These are phyloP conservation scores for Wiebesia pumilae DNA, from an alignment of 1,140 invertebrate genomes.

Conservation along the genomic window DNA sequence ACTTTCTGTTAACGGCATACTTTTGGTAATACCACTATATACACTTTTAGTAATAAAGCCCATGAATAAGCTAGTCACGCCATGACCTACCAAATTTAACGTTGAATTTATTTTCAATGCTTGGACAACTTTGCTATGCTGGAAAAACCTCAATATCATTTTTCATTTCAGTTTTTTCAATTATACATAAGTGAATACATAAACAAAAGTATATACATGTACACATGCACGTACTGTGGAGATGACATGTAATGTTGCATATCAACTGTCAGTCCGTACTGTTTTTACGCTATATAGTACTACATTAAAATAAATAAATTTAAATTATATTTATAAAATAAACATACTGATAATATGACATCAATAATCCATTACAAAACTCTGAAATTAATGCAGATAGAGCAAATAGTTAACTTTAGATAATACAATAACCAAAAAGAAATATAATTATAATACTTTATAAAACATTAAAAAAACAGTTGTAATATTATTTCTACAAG, in stretches of 20 bases:
- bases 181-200: background rate
- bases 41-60: background rate
- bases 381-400: too few species aligned
- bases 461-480: too few species aligned
- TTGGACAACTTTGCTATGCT: background rate
- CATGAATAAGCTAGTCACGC: conserved; percentile 60
- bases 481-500: too few species aligned
- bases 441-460: too few species aligned
- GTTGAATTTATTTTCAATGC: conserved; percentile 67
- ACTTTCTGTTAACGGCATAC: background rate
- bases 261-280: background rate
- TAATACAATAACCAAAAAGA: too few species aligned
- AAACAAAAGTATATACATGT: background rate
- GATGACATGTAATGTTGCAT: background rate
- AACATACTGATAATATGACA: too few species aligned
- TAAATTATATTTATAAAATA: too few species aligned
- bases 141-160: conserved; percentile 29
- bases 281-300: background rate
- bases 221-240: background rate
- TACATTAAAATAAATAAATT: background rate
- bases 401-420: too few species aligned
- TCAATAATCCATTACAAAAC: too few species aligned
- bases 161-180: conserved; percentile 13
- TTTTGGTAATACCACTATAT: conserved; percentile 8
- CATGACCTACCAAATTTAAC: conserved; percentile 65